Evolutionary conservation across 2,888 invertebrate species (phyloP), one percentile per base, ranked within the genome.

Genomic region (Lymantria dispar): DNA sequence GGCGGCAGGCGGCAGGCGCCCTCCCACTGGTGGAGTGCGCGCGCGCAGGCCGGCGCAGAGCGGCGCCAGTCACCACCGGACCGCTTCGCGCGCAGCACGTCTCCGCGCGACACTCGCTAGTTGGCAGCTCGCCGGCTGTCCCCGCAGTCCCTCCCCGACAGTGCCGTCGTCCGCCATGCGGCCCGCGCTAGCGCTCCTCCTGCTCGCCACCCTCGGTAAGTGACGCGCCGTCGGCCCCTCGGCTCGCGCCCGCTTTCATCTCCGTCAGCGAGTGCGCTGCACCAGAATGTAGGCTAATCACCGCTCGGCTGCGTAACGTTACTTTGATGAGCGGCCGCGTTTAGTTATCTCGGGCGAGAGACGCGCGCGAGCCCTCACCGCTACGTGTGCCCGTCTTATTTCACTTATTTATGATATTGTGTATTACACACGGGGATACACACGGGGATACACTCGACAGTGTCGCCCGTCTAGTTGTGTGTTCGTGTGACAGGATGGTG

Each of bases 141-240:
- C n/a, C 45, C 45, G 46, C 42, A 11, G 14, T 29, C 1, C 14
- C 12, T 33, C 12, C 38, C 13, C 7, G 13, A 39, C 22, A 10
- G 43, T 37, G n/a, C 50, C 10, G 1, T 15, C 12, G 13, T 12
- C 3, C 54, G 60, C 51, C 54, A 66, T 66, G 68, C 56, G 47
- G 37, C 43, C 72, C 58, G 55, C 64, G 48, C 59, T 50, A 59
- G 58, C 58, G 51, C 54, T 64, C 60, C 60, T 78, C 56, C 58
- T 78, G 44, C 55, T 75, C 54, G 12, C 11, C 12, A n/a, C n/a
- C 12, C 49, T 78, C 54, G 79, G 82, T 82, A 60, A 76, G 80
- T 75, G 47, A 43, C 22, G 36, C 29, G 22, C 8, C 38, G 38
- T 12, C 12, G 33, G 10, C n/a, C 1, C 11, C 33, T 36, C 14